phyloP scores from a whole-genome alignment of 2,797 vertebrate species.

The Propithecus deckenii region DNA sequence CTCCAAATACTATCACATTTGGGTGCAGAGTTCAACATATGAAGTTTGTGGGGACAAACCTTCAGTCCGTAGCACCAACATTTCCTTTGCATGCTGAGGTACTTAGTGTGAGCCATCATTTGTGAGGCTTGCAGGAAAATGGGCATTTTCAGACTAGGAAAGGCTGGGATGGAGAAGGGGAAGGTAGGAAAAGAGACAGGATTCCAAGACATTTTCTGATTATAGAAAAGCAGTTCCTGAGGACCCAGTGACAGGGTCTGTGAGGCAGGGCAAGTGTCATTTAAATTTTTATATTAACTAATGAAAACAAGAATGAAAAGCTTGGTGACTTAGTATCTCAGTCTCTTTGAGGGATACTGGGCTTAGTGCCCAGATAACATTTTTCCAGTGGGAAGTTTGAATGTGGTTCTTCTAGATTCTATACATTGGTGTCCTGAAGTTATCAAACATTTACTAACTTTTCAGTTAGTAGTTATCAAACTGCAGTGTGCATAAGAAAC shows the following conservation, averaged over 20 bases:
- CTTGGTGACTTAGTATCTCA: not conserved
- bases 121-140: not conserved
- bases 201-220: not conserved
- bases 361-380: not conserved
- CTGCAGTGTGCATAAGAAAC: not conserved
- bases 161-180: not conserved
- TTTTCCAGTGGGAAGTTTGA: not conserved
- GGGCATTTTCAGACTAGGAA: not conserved
- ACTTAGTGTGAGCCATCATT: not conserved
- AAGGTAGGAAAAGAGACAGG: not conserved
- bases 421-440: not conserved
- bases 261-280: not conserved
- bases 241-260: not conserved
- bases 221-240: not conserved
- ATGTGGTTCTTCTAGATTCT: not conserved
- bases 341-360: not conserved
- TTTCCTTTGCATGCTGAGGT: not conserved
- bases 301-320: not conserved
- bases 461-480: not conserved
- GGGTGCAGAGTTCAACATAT: not conserved
- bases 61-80: not conserved
- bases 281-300: not conserved
- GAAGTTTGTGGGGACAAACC: not conserved
- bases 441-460: not conserved
- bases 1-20: not conserved